A percentile compares a stretch with the other conserved stretches of the same genome.
Evolutionary conservation across 2,113 vertebrate species (phyloP).

Genomic region (Agapornis roseicollis): DNA sequence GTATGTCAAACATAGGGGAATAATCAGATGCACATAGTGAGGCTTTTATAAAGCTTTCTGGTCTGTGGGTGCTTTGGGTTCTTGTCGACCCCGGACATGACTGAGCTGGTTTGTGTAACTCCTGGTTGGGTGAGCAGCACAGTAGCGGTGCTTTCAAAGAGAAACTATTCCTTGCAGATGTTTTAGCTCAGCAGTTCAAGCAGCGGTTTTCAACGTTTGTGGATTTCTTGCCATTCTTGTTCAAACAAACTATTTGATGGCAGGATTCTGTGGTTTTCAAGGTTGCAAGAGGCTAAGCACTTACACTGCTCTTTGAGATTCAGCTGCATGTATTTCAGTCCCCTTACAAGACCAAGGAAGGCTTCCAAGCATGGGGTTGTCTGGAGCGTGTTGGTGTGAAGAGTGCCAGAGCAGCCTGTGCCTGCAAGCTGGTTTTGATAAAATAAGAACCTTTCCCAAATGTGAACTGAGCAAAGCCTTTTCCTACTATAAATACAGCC

Average conservation of each 20-base stretch:
- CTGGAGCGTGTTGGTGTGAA: not conserved
- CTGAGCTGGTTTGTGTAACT: not conserved
- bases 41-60: not conserved
- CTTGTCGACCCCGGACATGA: fast-evolving
- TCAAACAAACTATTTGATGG: constrained; percentile 39
- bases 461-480: not conserved
- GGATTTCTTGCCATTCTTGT: constrained; percentile 17
- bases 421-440: not conserved
- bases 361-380: not conserved
- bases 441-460: not conserved
- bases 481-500: not conserved
- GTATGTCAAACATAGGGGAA: not conserved
- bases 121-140: not conserved
- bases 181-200: constrained; percentile 18
- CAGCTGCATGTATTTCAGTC: not conserved
- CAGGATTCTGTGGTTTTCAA: constrained; percentile 2
- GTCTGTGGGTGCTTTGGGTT: not conserved
- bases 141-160: not conserved
- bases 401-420: not conserved
- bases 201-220: not conserved
- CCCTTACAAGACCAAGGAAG: not conserved
- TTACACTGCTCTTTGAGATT: not conserved
- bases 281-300: not conserved
- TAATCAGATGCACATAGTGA: not conserved
- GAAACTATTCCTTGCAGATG: constrained; percentile 17